Evolutionary conservation across 2,888 invertebrate species (phyloP).

Genomic region (Megaustenia siamemsis): DNA sequence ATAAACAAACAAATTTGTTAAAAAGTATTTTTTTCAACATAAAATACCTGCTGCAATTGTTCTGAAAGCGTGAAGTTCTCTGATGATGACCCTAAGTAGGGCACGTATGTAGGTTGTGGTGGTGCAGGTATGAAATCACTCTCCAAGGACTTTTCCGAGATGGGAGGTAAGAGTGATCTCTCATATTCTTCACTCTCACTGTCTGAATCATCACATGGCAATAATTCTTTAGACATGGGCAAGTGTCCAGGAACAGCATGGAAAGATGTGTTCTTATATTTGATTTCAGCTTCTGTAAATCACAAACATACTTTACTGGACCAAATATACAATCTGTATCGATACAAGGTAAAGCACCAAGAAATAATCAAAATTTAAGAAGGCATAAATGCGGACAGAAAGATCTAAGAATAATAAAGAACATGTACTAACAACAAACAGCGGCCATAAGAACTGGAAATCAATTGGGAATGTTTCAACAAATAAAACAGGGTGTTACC

Average conservation of each 20-base stretch:
- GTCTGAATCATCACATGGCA: constrained; percentile 45
- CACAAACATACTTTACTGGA: not conserved
- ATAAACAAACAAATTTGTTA: too few species aligned
- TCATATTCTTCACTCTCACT: constrained; percentile 42
- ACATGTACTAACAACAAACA: too few species aligned
- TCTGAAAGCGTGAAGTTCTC: constrained; percentile 47
- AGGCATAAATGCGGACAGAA: too few species aligned
- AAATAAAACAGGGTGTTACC: too few species aligned
- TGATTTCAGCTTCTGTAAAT: not conserved
- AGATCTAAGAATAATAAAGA: too few species aligned
- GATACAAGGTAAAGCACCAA: too few species aligned
- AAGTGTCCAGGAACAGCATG: constrained; percentile 31
- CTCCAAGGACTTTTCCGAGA: constrained; percentile 33
- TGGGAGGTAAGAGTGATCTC: constrained; percentile 34
- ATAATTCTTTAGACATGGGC: constrained; percentile 53
- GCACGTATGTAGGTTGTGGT: constrained; percentile 58
- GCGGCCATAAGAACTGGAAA: too few species aligned
- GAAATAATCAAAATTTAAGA: too few species aligned
- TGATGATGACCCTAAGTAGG: constrained; percentile 58
- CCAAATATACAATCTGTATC: too few species aligned
- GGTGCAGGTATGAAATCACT: constrained; percentile 56
- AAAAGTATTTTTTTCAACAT: not conserved
- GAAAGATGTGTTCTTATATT: not conserved
- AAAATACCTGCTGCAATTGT: constrained; percentile 39
- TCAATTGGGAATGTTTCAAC: too few species aligned